phyloP scores from a whole-genome alignment of 2,888 invertebrate genomes.

The Chrysomela aeneicollis region DNA sequence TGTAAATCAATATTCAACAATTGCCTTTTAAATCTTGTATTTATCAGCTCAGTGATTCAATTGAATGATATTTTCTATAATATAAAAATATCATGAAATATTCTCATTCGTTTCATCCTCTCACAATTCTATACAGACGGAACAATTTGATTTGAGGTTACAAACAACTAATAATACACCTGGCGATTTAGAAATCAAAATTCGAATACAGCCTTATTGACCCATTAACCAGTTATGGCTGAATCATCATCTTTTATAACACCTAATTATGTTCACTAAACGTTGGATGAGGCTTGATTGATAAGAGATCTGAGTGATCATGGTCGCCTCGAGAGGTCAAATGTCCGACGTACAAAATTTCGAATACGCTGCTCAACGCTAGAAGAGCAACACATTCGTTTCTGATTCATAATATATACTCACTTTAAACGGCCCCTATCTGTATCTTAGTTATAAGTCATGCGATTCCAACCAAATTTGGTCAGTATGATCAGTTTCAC shows the following conservation, averaged over 20 bases:
- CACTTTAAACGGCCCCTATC: too few species aligned
- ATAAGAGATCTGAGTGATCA: not conserved
- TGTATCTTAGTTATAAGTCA: too few species aligned
- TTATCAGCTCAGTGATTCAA: too few species aligned
- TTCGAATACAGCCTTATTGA: not conserved
- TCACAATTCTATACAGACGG: not conserved
- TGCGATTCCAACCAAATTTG: too few species aligned
- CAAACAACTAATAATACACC: constrained; percentile 4
- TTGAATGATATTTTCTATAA: too few species aligned
- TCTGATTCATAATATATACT: not conserved
- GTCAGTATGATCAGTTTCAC: too few species aligned
- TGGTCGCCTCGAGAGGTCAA: not conserved
- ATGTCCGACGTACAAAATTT: not conserved
- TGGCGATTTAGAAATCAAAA: not conserved
- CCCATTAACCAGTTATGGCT: not conserved
- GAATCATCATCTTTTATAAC: constrained; percentile 5
- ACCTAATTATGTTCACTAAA: constrained; percentile 7
- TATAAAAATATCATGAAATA: too few species aligned
- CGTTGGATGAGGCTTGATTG: constrained; percentile 2
- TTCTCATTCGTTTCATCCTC: too few species aligned
- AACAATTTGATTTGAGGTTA: not conserved
- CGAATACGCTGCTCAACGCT: not conserved
- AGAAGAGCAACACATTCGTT: too few species aligned
- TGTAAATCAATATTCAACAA: too few species aligned
- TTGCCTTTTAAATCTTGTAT: too few species aligned